phyloP scores from a whole-genome alignment of 2,888 invertebrate genomes.

The Flexamia atlantica region DNA sequence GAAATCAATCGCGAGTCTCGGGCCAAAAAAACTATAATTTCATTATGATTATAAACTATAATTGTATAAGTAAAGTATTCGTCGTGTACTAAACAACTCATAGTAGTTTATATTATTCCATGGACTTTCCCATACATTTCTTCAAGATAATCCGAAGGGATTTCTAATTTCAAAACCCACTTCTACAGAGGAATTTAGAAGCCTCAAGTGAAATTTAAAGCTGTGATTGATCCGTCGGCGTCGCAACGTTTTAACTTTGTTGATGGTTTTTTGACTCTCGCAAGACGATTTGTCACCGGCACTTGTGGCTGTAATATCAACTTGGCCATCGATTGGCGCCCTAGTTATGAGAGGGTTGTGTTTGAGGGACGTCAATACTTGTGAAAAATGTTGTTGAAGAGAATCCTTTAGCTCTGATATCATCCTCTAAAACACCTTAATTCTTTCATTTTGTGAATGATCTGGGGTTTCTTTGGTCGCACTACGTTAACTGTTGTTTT shows the following conservation, averaged over 20 bases:
- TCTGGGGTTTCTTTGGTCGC: no score
- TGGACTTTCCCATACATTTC: no score
- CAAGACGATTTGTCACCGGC: conserved; percentile 64
- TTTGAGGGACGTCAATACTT: background rate
- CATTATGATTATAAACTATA: no score
- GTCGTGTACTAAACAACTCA: no score
- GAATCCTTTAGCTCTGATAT: background rate
- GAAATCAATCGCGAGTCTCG: no score
- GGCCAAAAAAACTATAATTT: no score
- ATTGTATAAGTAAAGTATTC: no score
- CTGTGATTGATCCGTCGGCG: conserved; percentile 55
- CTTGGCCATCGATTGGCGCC: background rate
- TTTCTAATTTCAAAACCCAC: conserved; percentile 6
- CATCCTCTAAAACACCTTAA: no score
- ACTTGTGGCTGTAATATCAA: conserved; percentile 56
- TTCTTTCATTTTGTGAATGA: no score
- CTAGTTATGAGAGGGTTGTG: background rate
- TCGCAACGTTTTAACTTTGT: conserved; percentile 50
- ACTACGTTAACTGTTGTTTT: no score
- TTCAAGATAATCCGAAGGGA: no score
- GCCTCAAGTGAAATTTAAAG: conserved; percentile 46
- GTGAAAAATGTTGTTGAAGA: background rate
- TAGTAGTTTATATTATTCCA: no score
- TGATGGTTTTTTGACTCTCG: conserved; percentile 63
- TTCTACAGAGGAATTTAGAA: background rate